These are phyloP conservation scores for Trichomycterus rosablanca DNA, from an alignment of 2,113 vertebrate genomes.

Conservation along the genomic window DNA sequence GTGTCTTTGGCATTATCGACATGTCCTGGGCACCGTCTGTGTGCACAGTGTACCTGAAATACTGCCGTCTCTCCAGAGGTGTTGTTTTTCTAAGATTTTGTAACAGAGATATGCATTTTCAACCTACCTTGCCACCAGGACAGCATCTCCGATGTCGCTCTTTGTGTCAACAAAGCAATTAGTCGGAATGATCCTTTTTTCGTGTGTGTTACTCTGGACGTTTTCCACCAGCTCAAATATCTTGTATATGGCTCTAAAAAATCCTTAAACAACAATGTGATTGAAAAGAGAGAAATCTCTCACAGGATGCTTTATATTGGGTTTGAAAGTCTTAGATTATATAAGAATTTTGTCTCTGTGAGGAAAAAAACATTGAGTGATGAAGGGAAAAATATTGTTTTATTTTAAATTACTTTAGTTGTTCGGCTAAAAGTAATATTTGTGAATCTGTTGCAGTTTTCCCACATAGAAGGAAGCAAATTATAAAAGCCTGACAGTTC, in stretches of 20 bases:
- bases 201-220: conserved; percentile 2
- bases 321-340: too few species aligned
- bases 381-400: neutral
- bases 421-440: neutral
- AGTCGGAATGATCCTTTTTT: too few species aligned
- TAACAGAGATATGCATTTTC: conserved; percentile 31
- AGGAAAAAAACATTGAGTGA: too few species aligned
- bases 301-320: too few species aligned
- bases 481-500: conserved; percentile 1
- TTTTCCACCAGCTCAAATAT: neutral
- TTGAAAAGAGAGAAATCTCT: neutral
- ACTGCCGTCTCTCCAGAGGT: conserved; percentile 25
- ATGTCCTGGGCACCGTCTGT: conserved; percentile 12
- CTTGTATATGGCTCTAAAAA: conserved; percentile 10
- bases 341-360: too few species aligned
- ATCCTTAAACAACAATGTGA: neutral
- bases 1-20: conserved; percentile 44
- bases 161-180: conserved; percentile 35
- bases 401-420: neutral
- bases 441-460: too few species aligned
- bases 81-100: conserved; percentile 39
- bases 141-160: conserved; percentile 21
- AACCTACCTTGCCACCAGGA: conserved; percentile 14
- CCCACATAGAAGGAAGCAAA: conserved; percentile 5
- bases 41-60: conserved; percentile 30